A percentile compares a stretch with the other conserved stretches of the same genome.
Conservation (phyloP, 1,140 invertebrate species). For the Trachelipus rathkii region DNA sequence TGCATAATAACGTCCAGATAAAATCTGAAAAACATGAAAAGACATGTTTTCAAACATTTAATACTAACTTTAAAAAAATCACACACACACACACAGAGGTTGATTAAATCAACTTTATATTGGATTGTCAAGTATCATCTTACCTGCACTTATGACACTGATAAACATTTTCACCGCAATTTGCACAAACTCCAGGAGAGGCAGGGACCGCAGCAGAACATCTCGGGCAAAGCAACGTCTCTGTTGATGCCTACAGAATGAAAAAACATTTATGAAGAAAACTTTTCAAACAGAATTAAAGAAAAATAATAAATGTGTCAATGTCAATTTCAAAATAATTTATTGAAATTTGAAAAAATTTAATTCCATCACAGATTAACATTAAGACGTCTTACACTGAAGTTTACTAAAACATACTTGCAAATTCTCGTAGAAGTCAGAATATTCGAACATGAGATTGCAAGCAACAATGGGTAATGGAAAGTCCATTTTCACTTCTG, state of each 20-base stretch:
- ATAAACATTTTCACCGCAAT: conserved; percentile 98
- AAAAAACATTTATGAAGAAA: no score
- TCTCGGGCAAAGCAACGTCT: conserved; percentile 91
- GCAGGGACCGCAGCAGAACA: conserved; percentile 94
- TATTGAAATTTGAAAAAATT: not conserved
- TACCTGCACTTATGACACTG: conserved; percentile 95
- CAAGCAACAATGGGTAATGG: conserved; percentile 93
- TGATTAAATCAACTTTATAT: no score
- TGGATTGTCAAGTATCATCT: conserved; percentile 34
- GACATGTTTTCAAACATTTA: no score
- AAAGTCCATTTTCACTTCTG: conserved; percentile 93
- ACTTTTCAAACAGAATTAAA: no score
- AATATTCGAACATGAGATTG: conserved; percentile 98
- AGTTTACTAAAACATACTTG: conserved; percentile 49
- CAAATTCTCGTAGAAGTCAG: conserved; percentile 92
- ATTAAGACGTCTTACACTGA: not conserved
- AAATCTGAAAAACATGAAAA: no score
- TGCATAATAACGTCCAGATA: no score
- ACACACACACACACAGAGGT: no score
- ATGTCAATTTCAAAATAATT: not conserved
- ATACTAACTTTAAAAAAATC: no score
- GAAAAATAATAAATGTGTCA: no score
- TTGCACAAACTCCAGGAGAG: conserved; percentile 93
- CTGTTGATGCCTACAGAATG: conserved; percentile 60
- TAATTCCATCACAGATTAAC: not conserved